These are phyloP conservation scores for Heliothis virescens DNA, from an alignment of 1,140 invertebrate genomes.

Conservation along the genomic window DNA sequence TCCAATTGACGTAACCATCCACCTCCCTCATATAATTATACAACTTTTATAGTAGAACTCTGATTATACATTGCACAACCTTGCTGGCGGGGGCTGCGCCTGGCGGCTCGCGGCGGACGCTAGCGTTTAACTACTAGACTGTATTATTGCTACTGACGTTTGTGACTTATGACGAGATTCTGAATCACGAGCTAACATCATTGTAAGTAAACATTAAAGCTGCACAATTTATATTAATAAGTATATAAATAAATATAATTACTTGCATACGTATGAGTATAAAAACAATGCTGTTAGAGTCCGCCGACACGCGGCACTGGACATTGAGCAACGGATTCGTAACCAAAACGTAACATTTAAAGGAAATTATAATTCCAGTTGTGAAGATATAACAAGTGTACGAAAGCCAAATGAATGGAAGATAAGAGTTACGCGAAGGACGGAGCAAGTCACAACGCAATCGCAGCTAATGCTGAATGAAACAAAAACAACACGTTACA, in stretches of 20 bases:
- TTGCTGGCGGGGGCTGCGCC: conserved; percentile 50
- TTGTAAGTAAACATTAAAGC: conserved; percentile 86
- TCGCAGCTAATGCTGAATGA: conserved; percentile 62
- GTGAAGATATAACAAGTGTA: conserved; percentile 83
- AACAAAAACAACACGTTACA: conserved; percentile 68
- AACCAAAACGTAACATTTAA: conserved; percentile 68
- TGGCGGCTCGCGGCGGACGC: conserved; percentile 63
- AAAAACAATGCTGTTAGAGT: conserved; percentile 79
- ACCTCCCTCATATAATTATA: conserved; percentile 54
- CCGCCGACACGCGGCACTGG: conserved; percentile 71
- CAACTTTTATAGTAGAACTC: conserved; percentile 58
- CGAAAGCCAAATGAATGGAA: conserved; percentile 71
- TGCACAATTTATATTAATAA: conserved; percentile 83
- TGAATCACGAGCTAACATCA: conserved; percentile 85
- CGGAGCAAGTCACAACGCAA: conserved; percentile 60
- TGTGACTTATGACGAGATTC: conserved; percentile 86
- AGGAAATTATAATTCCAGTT: conserved; percentile 73
- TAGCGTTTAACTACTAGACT: conserved; percentile 70
- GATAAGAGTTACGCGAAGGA: conserved; percentile 65
- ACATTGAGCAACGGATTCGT: conserved; percentile 81
- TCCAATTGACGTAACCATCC: conserved; percentile 32
- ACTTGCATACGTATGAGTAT: conserved; percentile 77
- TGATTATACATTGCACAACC: conserved; percentile 78
- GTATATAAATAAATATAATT: conserved; percentile 85
- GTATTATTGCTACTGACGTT: conserved; percentile 85